These are phyloP conservation scores for Microchrysa polita DNA, from an alignment of 2,888 invertebrate genomes.

Conservation along the genomic window DNA sequence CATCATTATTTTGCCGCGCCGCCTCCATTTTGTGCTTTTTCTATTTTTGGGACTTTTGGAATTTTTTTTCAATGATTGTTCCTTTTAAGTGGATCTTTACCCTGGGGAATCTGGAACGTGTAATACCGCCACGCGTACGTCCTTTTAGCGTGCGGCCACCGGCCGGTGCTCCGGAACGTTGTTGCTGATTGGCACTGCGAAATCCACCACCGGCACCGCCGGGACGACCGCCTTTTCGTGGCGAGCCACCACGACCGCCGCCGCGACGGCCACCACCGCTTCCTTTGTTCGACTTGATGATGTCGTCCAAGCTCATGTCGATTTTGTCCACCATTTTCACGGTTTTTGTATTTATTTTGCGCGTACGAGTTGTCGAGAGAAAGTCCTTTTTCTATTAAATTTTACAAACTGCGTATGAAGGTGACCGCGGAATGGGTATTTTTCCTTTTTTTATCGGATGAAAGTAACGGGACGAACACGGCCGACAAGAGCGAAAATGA, in stretches of 20 bases:
- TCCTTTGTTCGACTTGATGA: constrained; percentile 87
- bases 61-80: constrained; percentile 11
- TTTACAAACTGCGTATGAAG: neutral
- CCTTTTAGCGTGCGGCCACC: constrained; percentile 69
- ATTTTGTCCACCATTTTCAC: constrained; percentile 90
- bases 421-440: too few species aligned
- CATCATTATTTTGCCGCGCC: constrained; percentile 23
- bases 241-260: constrained; percentile 65
- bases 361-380: neutral
- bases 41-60: constrained; percentile 38
- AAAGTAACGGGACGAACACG: neutral
- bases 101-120: constrained; percentile 65
- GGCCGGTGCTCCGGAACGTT: constrained; percentile 55
- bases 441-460: too few species aligned
- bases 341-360: constrained; percentile 48
- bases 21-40: constrained; percentile 46
- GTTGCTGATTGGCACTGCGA: constrained; percentile 57
- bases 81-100: constrained; percentile 56
- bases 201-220: constrained; percentile 67
- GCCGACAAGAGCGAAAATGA: neutral
- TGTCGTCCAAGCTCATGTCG: constrained; percentile 97
- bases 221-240: constrained; percentile 67
- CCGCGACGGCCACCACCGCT: constrained; percentile 70
- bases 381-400: neutral
- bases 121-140: constrained; percentile 76